These are phyloP conservation scores for Stenichneumon culpator DNA, from an alignment of 2,888 invertebrate genomes.

Conservation along the genomic window DNA sequence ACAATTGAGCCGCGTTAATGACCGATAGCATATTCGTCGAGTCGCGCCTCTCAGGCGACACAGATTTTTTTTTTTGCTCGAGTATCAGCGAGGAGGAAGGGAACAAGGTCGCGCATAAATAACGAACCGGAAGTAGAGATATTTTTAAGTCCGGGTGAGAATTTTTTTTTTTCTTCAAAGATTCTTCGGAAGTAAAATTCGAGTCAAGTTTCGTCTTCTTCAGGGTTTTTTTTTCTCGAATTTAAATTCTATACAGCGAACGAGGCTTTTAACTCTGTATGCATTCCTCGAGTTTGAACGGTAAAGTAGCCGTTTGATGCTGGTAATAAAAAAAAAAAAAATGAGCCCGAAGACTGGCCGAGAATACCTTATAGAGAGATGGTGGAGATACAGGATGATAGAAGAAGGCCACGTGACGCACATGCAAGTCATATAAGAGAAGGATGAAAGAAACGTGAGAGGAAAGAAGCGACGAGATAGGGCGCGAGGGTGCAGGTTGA, in stretches of 20 bases:
- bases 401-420: slow-evolving; percentile 63
- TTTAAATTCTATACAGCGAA: background rate
- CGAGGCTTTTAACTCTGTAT: slow-evolving; percentile 37
- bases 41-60: slow-evolving; percentile 54
- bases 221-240: background rate
- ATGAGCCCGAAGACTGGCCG: slow-evolving; percentile 53
- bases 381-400: slow-evolving; percentile 41
- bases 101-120: slow-evolving; percentile 51
- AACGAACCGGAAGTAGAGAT: slow-evolving; percentile 26
- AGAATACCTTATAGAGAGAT: slow-evolving; percentile 52
- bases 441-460: slow-evolving; percentile 62
- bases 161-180: slow-evolving; percentile 4
- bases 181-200: slow-evolving; percentile 1
- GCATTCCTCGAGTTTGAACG: slow-evolving; percentile 45
- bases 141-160: background rate
- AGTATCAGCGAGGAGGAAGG: slow-evolving; percentile 16
- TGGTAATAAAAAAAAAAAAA: slow-evolving; percentile 51
- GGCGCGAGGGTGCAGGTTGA: slow-evolving; percentile 17
- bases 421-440: slow-evolving; percentile 60
- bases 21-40: slow-evolving; percentile 55
- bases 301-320: slow-evolving; percentile 59
- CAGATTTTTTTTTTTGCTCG: slow-evolving; percentile 34
- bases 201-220: background rate
- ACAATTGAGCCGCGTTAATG: slow-evolving; percentile 53
- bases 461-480: slow-evolving; percentile 30